Percentiles rank a stretch among this genome's conserved stretches.
phyloP scores from a whole-genome alignment of 2,113 vertebrate genomes.

The Stigmatopora nigra region DNA sequence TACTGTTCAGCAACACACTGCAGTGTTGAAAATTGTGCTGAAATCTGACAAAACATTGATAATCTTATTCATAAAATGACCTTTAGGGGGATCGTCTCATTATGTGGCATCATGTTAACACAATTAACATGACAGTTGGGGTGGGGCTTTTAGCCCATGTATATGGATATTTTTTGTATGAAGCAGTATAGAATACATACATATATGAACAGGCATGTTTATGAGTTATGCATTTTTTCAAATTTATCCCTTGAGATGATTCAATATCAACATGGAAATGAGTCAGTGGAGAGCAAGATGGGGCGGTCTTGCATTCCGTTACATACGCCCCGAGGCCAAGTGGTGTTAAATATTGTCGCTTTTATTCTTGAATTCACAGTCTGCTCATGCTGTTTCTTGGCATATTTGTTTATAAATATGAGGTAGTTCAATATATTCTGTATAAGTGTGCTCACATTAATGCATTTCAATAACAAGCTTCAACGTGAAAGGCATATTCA shows the following conservation, averaged over 20 bases:
- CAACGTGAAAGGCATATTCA: background rate
- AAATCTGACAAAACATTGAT: background rate
- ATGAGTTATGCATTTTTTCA: constrained; percentile 18
- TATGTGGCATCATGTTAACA: constrained; percentile 12
- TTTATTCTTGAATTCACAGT: constrained; percentile 4
- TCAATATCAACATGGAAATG: constrained; percentile 37
- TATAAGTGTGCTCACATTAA: background rate
- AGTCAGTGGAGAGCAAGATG: constrained; percentile 34
- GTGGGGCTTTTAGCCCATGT: background rate
- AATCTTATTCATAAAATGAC: constrained; percentile 17
- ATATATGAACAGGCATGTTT: background rate
- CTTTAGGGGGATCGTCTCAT: constrained; percentile 4
- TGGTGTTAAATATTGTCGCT: constrained; percentile 4
- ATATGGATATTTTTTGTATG: background rate
- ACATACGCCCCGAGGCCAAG: constrained; percentile 23
- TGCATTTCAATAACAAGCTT: background rate
- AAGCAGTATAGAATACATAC: constrained; percentile 2
- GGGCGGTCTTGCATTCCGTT: constrained; percentile 36
- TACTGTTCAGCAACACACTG: background rate
- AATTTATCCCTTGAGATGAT: constrained; percentile 33
- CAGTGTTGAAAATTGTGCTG: background rate
- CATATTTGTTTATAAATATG: background rate
- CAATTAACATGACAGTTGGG: constrained; percentile 15
- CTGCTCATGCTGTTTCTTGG: background rate
- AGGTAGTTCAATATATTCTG: background rate